These are phyloP conservation scores for Vombatus ursinus DNA, from an alignment of 2,113 vertebrate genomes.

Conservation along the genomic window DNA sequence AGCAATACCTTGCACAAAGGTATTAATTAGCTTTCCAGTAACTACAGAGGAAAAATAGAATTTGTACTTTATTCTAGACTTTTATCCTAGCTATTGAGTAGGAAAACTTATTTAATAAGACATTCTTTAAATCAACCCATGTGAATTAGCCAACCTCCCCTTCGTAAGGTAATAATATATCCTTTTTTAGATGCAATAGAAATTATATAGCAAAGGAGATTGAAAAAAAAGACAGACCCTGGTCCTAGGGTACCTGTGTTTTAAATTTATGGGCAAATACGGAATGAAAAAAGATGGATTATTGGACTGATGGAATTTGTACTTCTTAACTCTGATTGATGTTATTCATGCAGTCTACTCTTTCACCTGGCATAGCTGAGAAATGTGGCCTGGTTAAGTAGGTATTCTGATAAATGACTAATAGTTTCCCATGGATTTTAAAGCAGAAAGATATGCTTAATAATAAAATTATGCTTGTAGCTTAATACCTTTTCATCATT, in stretches of 20 bases:
- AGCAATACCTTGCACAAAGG: conserved; percentile 45
- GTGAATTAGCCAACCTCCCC: conserved; percentile 17
- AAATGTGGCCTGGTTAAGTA: neutral
- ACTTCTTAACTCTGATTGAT: neutral
- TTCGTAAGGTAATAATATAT: neutral
- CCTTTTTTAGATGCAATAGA: conserved; percentile 41
- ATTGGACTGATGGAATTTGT: neutral
- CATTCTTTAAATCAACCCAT: neutral
- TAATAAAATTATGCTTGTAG: neutral
- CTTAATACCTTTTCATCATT: neutral
- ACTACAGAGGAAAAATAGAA: neutral
- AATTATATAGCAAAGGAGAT: conserved; percentile 27
- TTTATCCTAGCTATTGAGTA: conserved; percentile 40
- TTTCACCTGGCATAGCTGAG: neutral
- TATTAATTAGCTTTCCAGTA: conserved; percentile 69
- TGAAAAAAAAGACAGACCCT: neutral
- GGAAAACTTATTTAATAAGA: conserved; percentile 38
- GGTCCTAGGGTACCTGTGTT: neutral
- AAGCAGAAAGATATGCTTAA: conserved; percentile 1
- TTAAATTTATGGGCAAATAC: conserved; percentile 13
- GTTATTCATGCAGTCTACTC: neutral
- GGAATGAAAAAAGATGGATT: neutral
- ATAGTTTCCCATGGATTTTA: neutral
- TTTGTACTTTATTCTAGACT: conserved; percentile 52
- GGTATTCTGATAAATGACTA: neutral